These are phyloP conservation scores for Antheraea mylitta DNA, from an alignment of 1,140 invertebrate species.

Conservation along the genomic window DNA sequence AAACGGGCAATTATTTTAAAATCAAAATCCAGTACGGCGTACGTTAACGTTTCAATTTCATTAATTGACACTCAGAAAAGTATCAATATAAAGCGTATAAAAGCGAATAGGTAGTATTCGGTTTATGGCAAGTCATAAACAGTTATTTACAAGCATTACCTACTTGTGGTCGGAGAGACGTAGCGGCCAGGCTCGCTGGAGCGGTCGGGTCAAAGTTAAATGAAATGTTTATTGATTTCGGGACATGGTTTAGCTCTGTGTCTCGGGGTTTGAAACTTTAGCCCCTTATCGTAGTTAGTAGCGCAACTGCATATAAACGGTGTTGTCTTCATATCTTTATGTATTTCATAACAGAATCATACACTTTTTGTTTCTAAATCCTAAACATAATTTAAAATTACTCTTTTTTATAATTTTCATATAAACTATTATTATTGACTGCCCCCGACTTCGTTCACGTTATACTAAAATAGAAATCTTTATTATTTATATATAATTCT, in stretches of 20 bases:
- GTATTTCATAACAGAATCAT: too few species aligned
- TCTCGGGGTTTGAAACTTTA: background rate
- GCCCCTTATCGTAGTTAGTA: background rate
- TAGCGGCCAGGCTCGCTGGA: slow-evolving; percentile 4
- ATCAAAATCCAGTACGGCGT: background rate
- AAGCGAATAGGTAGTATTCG: slow-evolving; percentile 7
- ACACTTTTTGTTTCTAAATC: too few species aligned
- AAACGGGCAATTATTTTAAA: background rate
- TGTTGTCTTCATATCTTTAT: background rate
- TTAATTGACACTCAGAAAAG: slow-evolving; percentile 1
- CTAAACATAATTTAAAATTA: too few species aligned
- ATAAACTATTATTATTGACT: too few species aligned
- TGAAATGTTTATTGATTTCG: slow-evolving; percentile 31
- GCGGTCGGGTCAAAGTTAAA: slow-evolving; percentile 17
- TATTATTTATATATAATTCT: too few species aligned
- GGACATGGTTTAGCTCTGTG: slow-evolving; percentile 8
- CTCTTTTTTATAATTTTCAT: too few species aligned
- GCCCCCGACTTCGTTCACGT: too few species aligned
- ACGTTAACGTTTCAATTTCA: background rate
- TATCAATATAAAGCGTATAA: slow-evolving; percentile 6
- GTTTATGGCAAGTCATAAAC: slow-evolving; percentile 13
- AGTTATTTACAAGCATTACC: slow-evolving; percentile 14
- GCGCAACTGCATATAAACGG: background rate
- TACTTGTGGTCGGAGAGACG: slow-evolving; percentile 8
- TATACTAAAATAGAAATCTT: too few species aligned